Percentiles rank a stretch among this genome's conserved stretches.
Evolutionary conservation across 2,888 invertebrate genomes (phyloP).

Genomic region (Phasia obesa): DNA sequence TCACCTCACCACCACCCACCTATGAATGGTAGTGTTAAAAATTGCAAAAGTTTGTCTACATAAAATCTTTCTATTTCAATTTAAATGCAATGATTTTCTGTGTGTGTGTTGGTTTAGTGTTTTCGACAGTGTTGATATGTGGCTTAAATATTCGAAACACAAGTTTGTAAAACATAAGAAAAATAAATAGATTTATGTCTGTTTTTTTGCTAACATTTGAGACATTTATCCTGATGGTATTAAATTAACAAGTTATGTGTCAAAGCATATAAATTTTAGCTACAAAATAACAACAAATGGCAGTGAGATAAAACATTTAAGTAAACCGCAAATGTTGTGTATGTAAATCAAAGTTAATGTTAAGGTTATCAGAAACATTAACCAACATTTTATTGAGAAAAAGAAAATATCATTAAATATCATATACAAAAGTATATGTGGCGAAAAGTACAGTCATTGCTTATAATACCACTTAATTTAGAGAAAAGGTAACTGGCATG

Average conservation of each 20-base stretch:
- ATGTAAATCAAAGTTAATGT: not conserved
- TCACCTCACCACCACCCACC: too few species aligned
- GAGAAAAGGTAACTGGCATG: not conserved
- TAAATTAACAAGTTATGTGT: constrained; percentile 40
- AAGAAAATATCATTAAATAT: not conserved
- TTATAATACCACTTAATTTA: not conserved
- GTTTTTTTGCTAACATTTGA: not conserved
- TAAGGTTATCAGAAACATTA: constrained; percentile 21
- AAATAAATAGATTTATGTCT: constrained; percentile 1
- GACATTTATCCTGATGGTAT: constrained; percentile 16
- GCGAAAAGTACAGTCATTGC: not conserved
- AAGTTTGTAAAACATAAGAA: not conserved
- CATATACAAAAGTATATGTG: constrained; percentile 1
- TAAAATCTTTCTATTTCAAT: not conserved
- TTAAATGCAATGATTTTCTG: constrained; percentile 10
- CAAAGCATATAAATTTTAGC: not conserved
- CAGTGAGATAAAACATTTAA: not conserved
- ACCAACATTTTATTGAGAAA: constrained; percentile 12
- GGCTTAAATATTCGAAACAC: constrained; percentile 13
- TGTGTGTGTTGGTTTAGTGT: constrained; percentile 15
- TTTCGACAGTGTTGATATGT: constrained; percentile 38
- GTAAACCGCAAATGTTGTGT: constrained; percentile 1
- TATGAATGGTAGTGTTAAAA: not conserved
- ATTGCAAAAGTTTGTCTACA: not conserved
- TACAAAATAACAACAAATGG: not conserved